Conservation (phyloP, 2,888 invertebrate species). For the Belgica antarctica region DNA sequence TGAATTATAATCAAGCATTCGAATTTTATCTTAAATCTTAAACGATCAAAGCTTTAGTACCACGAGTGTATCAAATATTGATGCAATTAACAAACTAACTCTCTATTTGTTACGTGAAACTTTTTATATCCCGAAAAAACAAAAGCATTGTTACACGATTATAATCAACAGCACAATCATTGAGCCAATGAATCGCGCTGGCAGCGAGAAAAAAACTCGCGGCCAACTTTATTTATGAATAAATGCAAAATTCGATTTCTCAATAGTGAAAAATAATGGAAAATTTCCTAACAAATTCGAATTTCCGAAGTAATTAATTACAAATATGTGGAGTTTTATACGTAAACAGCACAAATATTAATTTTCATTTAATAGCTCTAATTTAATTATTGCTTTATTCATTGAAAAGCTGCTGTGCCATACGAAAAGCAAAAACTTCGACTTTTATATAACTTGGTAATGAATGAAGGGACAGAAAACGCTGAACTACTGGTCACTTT, state of each 20-base stretch:
- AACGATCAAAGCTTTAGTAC: not conserved
- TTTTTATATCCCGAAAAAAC: not conserved
- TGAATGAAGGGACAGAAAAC: not conserved
- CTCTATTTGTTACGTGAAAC: constrained; percentile 15
- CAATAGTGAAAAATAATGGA: constrained; percentile 30
- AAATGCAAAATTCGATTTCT: constrained; percentile 41
- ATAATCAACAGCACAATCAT: not conserved
- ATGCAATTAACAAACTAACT: no score
- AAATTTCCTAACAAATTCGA: constrained; percentile 28
- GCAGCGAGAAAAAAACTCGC: constrained; percentile 6
- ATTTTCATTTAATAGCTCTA: constrained; percentile 12
- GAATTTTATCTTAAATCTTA: not conserved
- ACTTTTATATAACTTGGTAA: not conserved
- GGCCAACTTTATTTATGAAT: constrained; percentile 40
- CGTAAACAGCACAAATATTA: not conserved
- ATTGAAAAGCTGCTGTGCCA: not conserved
- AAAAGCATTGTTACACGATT: constrained; percentile 15
- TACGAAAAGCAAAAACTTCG: not conserved
- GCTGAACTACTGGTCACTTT: not conserved
- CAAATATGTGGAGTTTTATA: constrained; percentile 26
- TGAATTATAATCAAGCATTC: no score
- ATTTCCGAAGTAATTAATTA: constrained; percentile 26
- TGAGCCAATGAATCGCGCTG: constrained; percentile 7
- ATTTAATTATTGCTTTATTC: constrained; percentile 20
- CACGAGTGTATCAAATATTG: no score